phyloP scores from a whole-genome alignment of 1,140 invertebrate species.

The Danaus plexippus region DNA sequence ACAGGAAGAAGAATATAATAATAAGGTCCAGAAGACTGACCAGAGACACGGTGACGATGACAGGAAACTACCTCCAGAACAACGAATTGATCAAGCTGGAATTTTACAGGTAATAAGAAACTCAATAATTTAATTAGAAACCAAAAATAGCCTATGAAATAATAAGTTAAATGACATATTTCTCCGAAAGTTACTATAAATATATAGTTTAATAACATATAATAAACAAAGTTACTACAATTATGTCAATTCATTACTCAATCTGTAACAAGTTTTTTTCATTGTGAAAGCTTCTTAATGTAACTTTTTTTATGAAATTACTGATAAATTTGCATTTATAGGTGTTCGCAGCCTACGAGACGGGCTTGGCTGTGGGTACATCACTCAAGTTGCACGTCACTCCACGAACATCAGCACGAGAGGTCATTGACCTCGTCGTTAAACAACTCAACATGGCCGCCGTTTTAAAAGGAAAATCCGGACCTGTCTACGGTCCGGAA shows the following conservation, averaged over 20 bases:
- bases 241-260: no score
- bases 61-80: constrained; percentile 25
- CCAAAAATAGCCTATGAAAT: no score
- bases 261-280: no score
- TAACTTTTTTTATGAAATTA: no score
- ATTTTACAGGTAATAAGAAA: constrained; percentile 50
- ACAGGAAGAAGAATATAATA: constrained; percentile 56
- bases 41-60: constrained; percentile 40
- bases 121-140: no score
- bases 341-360: constrained; percentile 97
- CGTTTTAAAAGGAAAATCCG: constrained; percentile 85
- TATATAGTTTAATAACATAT: no score
- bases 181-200: no score
- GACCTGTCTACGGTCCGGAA: constrained; percentile 87
- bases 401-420: constrained; percentile 88
- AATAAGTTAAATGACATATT: no score
- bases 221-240: no score
- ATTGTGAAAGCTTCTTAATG: no score
- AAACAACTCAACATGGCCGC: constrained; percentile 95
- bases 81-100: constrained; percentile 46
- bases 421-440: constrained; percentile 94
- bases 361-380: constrained; percentile 90
- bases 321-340: constrained; percentile 47
- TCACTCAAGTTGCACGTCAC: constrained; percentile 95
- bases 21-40: constrained; percentile 66